phyloP scores from a whole-genome alignment of 30 jellyfish, hydroid and myxozoan genomes.

The Nemopilema nomurai region DNA sequence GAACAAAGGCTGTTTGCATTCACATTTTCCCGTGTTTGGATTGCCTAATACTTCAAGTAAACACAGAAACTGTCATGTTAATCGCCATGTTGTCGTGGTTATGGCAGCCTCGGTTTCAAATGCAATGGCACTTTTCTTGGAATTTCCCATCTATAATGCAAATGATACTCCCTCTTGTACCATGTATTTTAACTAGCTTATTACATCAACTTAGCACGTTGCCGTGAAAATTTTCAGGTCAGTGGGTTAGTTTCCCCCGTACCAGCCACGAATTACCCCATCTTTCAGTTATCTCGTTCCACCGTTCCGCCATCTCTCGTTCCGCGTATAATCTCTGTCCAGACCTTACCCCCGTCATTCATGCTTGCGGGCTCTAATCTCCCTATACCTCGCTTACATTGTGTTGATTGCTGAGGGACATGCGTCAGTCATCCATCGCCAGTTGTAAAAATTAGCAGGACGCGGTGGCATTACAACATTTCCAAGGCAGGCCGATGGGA shows the following conservation, averaged over 20 bases:
- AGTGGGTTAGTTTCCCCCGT: neutral
- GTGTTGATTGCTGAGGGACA: slow-evolving; percentile 27
- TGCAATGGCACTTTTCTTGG: neutral
- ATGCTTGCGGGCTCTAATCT: slow-evolving; percentile 9
- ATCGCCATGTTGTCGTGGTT: neutral
- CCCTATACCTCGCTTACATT: slow-evolving; percentile 14
- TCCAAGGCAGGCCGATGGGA: neutral
- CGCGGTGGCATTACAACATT: too few species aligned
- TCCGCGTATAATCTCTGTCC: neutral
- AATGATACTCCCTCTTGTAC: neutral
- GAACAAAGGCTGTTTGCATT: neutral
- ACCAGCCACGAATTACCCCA: neutral
- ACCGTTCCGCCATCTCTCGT: neutral
- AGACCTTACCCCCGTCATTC: slow-evolving; percentile 27
- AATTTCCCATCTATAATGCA: neutral
- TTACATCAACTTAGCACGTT: neutral
- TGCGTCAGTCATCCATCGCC: slow-evolving; percentile 39
- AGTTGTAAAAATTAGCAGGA: neutral
- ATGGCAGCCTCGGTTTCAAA: neutral
- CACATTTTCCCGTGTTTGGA: neutral
- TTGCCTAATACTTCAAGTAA: neutral
- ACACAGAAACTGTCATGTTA: neutral
- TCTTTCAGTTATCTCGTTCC: neutral
- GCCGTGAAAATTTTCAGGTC: neutral
- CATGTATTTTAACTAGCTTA: neutral